Conservation (phyloP, 2,797 vertebrate genomes). For the Pseudomugil tenellus region DNA sequence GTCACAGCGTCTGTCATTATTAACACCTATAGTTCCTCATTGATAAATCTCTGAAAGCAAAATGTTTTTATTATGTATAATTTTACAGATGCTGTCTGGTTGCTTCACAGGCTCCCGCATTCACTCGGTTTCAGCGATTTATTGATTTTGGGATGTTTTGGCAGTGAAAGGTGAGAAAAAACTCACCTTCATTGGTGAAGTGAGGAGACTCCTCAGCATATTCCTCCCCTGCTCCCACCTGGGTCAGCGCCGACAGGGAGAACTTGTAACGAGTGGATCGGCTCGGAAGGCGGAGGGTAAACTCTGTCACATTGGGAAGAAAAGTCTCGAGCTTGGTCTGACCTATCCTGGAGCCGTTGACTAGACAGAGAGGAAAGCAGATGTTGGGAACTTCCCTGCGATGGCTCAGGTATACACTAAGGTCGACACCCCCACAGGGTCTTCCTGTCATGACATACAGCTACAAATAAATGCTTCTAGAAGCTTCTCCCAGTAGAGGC, state of each 20-base stretch:
- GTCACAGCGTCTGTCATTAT: no score
- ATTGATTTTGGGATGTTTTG: neutral
- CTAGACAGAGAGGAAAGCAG: slow-evolving; percentile 69
- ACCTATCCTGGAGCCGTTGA: slow-evolving; percentile 88
- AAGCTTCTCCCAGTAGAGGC: no score
- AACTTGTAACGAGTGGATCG: slow-evolving; percentile 90
- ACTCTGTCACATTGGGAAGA: slow-evolving; percentile 88
- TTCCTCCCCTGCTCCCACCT: slow-evolving; percentile 88
- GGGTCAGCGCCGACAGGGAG: slow-evolving; percentile 88
- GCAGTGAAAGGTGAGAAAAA: neutral
- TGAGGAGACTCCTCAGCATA: slow-evolving; percentile 86
- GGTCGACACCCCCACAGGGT: no score
- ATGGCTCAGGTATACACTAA: neutral
- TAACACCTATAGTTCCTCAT: no score
- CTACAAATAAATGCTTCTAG: no score
- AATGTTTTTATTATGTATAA: no score
- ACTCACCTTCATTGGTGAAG: slow-evolving; percentile 91
- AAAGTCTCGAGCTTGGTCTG: slow-evolving; percentile 83
- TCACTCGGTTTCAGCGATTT: neutral
- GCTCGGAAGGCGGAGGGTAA: slow-evolving; percentile 85
- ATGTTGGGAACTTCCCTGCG: neutral
- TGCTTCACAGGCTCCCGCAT: neutral
- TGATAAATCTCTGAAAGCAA: no score
- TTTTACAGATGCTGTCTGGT: neutral
- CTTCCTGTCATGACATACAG: no score